Base-by-base conservation (phyloP, 2,113 vertebrate genomes). In the Pollachius pollachius region DNA sequence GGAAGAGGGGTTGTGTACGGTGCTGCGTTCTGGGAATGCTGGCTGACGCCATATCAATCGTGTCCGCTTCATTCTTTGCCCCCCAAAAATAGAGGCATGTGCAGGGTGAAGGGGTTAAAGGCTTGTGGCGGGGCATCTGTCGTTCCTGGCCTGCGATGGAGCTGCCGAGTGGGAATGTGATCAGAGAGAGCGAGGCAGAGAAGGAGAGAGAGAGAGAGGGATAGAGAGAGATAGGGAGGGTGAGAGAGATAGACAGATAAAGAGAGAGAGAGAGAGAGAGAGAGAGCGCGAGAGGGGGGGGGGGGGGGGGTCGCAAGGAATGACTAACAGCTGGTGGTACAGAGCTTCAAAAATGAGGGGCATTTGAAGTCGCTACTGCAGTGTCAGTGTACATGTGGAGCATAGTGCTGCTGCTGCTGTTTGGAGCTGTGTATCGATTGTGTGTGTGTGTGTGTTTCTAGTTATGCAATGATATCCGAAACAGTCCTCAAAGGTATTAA, bases 251-350 rank as follows among this genome's bases (percentile, higher is more conserved):
- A n/a, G 48, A 21, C 18, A 52, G 21, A 52, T 25, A 34, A 23
- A 58, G 21, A 67, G 19, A n/a, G 52, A 57, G 7, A 17, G 41
- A 67, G 41, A 12, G 65, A 52, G n/a, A 37, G 66, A 62, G 82
- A 80, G 30, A 13, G 12, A 65, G 62, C 23, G 23, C 18, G 67
- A 65, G 30, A 60, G 41, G 11, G 41, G 11, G 18, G 18, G 25
- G 2, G 23, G 18, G 19, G 25, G 34, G 54, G 21, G 23, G 52
- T 23, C 23, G 23, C 23, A 23, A 13, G 12, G 81, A 87, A 85
- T 84, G 77, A 75, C 91, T 89, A 95, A 94, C 95, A 97, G 96
- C 94, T 96, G 95, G 88, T 94, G 81, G 75, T 77, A 90, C 87
- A 92, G 92, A 95, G 90, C 92, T 92, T 76, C 80, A 94, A 90